These are phyloP conservation scores for Enteromius fasciolatus DNA, from an alignment of 2,797 vertebrate species.

Conservation along the genomic window DNA sequence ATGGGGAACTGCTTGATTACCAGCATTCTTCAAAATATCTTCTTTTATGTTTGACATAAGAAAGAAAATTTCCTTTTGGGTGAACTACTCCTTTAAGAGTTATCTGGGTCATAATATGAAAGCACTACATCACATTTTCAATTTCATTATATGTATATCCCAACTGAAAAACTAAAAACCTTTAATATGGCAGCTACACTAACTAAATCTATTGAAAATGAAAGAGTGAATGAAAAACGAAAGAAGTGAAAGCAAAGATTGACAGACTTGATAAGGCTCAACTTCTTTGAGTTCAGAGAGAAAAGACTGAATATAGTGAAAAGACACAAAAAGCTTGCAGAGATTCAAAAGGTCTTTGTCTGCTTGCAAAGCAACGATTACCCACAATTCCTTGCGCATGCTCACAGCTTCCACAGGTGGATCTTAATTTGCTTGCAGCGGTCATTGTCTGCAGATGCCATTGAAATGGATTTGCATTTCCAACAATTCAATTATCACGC, in stretches of 20 bases:
- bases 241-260: background rate
- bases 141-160: background rate
- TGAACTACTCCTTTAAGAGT: background rate
- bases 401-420: conserved; percentile 35
- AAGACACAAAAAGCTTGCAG: background rate
- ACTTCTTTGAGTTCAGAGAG: conserved; percentile 2
- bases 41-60: background rate
- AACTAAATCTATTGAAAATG: conserved; percentile 11
- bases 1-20: background rate
- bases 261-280: background rate
- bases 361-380: conserved; percentile 10
- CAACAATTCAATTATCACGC: conserved; percentile 65
- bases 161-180: background rate
- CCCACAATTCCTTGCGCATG: conserved; percentile 27
- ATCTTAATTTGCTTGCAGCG: conserved; percentile 40
- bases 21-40: background rate
- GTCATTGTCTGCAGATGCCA: conserved; percentile 25
- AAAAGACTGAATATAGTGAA: conserved; percentile 20
- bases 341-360: conserved; percentile 20
- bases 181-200: background rate
- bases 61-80: background rate
- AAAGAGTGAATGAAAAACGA: background rate
- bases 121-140: background rate
- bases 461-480: conserved; percentile 59
- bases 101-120: background rate